Conservation (phyloP, 2,113 vertebrate species). For the Pachycephala philippinensis region DNA sequence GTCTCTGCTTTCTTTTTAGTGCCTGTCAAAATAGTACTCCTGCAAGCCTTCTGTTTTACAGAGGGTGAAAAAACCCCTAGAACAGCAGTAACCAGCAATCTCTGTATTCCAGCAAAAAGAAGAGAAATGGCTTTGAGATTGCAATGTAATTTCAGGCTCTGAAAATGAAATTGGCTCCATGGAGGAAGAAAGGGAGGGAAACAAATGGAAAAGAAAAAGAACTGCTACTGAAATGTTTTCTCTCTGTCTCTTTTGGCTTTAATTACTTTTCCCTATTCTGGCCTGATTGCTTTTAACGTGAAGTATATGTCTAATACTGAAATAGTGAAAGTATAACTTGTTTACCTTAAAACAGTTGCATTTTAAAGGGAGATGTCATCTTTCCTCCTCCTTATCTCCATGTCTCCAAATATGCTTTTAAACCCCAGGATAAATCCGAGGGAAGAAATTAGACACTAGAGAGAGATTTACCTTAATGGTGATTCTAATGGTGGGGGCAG, state of each 20-base stretch:
- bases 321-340: background rate
- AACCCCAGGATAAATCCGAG: background rate
- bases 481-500: background rate
- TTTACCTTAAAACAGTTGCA: background rate
- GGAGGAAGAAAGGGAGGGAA: background rate
- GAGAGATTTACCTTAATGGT: background rate
- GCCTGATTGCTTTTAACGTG: background rate
- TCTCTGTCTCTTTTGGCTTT: background rate
- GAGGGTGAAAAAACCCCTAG: background rate
- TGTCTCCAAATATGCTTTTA: background rate
- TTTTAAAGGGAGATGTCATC: background rate
- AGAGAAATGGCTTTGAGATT: background rate
- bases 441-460: background rate
- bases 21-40: background rate
- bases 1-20: background rate
- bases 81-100: background rate
- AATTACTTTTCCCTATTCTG: background rate
- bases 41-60: constrained; percentile 14
- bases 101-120: background rate
- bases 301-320: background rate
- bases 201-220: background rate
- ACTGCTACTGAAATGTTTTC: background rate
- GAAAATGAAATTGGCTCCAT: background rate
- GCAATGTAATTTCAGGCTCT: background rate
- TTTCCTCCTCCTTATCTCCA: background rate